A percentile compares a stretch with the other conserved stretches of the same genome.
phyloP scores from a whole-genome alignment of 1,140 invertebrate genomes.

The Sesamia nonagrioides region DNA sequence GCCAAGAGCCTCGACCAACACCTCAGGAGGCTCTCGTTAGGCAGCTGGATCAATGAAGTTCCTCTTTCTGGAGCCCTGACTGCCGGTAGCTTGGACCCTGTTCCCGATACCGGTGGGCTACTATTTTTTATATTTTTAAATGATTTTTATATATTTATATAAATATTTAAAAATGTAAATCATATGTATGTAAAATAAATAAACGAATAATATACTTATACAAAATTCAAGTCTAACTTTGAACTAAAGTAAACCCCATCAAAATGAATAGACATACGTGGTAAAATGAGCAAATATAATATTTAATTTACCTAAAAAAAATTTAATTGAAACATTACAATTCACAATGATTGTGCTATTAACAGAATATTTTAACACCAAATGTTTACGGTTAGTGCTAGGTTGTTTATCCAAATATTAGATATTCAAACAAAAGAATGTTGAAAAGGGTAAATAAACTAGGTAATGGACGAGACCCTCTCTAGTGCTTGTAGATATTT shows the following conservation, averaged over 20 bases:
- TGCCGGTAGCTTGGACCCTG: too few relatives aligned
- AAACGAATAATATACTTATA: too few relatives aligned
- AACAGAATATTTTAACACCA: constrained; percentile 37
- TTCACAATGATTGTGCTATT: constrained; percentile 16
- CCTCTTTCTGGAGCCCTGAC: too few relatives aligned
- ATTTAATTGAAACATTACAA: constrained; percentile 43
- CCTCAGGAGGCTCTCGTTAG: too few relatives aligned
- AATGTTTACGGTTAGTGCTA: constrained; percentile 32
- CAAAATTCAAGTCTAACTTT: too few relatives aligned
- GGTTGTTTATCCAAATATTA: constrained; percentile 19
- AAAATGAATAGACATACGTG: not conserved
- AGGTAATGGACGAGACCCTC: constrained; percentile 8
- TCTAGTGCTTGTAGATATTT: not conserved
- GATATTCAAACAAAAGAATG: constrained; percentile 2
- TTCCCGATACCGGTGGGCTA: too few relatives aligned
- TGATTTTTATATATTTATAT: too few relatives aligned
- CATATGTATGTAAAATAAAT: too few relatives aligned
- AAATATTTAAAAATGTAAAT: too few relatives aligned
- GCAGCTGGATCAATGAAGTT: too few relatives aligned
- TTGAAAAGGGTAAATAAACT: constrained; percentile 12
- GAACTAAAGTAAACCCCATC: constrained; percentile 9
- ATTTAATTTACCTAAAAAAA: constrained; percentile 23
- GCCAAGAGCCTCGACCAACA: too few relatives aligned
- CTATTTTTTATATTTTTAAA: too few relatives aligned
- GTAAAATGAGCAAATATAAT: constrained; percentile 24